phyloP scores from a whole-genome alignment of 2,797 vertebrate genomes.

The Thaleichthys pacificus region DNA sequence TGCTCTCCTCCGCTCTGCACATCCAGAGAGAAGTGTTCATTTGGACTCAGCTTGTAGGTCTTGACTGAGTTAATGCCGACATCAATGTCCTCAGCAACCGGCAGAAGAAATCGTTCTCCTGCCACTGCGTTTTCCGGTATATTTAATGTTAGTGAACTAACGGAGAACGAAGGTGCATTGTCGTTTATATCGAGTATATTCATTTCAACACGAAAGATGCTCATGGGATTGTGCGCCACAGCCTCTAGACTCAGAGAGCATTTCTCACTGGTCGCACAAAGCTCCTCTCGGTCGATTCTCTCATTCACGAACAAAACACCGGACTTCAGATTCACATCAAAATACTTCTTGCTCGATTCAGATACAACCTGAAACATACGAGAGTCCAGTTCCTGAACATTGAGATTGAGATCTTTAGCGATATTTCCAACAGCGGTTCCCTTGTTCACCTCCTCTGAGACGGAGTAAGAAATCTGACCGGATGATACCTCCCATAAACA shows the following conservation, averaged over 20 bases:
- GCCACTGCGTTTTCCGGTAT: constrained; percentile 49
- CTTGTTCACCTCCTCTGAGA: constrained; percentile 51
- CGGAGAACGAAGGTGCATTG: constrained; percentile 17
- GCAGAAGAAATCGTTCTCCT: constrained; percentile 36
- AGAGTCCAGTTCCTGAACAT: constrained; percentile 41
- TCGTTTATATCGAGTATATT: constrained; percentile 34
- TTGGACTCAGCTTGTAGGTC: constrained; percentile 21
- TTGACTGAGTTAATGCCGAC: constrained; percentile 22
- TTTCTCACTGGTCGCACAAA: constrained; percentile 25
- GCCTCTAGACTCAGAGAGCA: constrained; percentile 41
- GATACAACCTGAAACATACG: constrained; percentile 52
- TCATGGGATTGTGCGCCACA: constrained; percentile 13
- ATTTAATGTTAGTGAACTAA: constrained; percentile 27
- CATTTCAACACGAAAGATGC: constrained; percentile 19
- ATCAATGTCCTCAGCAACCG: constrained; percentile 10
- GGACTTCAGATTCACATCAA: constrained; percentile 53
- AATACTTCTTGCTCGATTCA: constrained; percentile 42
- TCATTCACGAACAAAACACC: constrained; percentile 38
- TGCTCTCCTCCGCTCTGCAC: no score
- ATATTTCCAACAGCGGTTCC: constrained; percentile 59
- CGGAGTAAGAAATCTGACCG: constrained; percentile 43
- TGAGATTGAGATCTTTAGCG: constrained; percentile 52
- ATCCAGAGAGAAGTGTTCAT: constrained; percentile 31
- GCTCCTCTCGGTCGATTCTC: constrained; percentile 43
- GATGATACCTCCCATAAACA: constrained; percentile 6